Percentiles rank a stretch among this genome's conserved stretches.
These are phyloP conservation scores for Temnothorax unifasciatus DNA, from an alignment of 2,888 invertebrate genomes.

Conservation along the genomic window DNA sequence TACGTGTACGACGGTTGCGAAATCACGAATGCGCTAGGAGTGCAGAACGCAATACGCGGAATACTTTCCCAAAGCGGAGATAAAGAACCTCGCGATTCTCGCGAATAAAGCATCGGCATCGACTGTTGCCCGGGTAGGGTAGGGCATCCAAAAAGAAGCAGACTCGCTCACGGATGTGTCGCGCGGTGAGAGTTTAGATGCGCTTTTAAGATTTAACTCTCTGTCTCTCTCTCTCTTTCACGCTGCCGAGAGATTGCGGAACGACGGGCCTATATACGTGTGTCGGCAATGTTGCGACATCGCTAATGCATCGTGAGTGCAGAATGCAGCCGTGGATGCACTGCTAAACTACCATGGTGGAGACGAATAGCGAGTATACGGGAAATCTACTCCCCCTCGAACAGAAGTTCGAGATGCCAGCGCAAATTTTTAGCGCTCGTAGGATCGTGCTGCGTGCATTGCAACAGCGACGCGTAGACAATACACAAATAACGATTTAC, in stretches of 20 bases:
- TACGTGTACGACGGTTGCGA: constrained; percentile 55
- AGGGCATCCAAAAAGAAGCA: constrained; percentile 53
- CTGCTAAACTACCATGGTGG: constrained; percentile 60
- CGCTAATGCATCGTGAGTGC: constrained; percentile 74
- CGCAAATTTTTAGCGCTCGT: constrained; percentile 32
- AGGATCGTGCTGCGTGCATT: not conserved
- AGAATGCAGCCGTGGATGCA: constrained; percentile 69
- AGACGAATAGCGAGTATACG: constrained; percentile 51
- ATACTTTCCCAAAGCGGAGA: constrained; percentile 57
- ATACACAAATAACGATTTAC: not conserved
- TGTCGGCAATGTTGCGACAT: constrained; percentile 67
- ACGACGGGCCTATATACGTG: constrained; percentile 37
- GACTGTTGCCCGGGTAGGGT: not conserved
- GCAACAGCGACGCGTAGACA: not conserved
- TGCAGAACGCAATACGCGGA: constrained; percentile 71
- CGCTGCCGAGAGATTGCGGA: constrained; percentile 45
- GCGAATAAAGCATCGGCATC: constrained; percentile 48
- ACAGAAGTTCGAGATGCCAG: constrained; percentile 41
- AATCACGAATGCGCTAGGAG: constrained; percentile 70
- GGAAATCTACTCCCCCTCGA: constrained; percentile 17
- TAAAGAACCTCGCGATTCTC: constrained; percentile 62
- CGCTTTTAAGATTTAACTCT: constrained; percentile 62
- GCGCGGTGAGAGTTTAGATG: constrained; percentile 51
- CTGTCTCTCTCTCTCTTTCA: constrained; percentile 31
- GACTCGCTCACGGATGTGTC: constrained; percentile 35